phyloP scores from a whole-genome alignment of 2,888 invertebrate species.

The Microctonus hyperodae region DNA sequence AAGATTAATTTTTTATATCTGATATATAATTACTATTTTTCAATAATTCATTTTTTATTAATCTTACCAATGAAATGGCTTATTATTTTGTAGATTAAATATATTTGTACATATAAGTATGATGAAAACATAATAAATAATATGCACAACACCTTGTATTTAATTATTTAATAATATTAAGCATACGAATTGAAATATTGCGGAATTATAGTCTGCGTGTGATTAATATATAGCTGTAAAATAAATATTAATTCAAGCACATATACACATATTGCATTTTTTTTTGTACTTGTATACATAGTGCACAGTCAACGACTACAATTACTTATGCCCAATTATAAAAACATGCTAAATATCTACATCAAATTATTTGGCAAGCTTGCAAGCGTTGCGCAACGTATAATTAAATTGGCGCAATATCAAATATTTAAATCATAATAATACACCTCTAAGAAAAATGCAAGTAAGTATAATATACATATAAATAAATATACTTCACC shows the following conservation, averaged over 20 bases:
- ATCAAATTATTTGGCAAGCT: background rate
- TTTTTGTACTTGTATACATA: background rate
- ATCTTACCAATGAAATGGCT: background rate
- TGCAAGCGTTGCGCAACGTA: background rate
- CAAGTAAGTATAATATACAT: background rate
- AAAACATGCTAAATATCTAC: background rate
- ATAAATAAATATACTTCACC: background rate
- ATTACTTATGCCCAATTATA: background rate
- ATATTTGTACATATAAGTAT: background rate
- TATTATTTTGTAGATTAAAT: background rate
- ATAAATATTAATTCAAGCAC: background rate
- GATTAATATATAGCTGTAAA: background rate
- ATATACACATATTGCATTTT: background rate
- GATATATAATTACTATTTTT: background rate
- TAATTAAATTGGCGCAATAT: background rate
- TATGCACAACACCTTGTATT: background rate
- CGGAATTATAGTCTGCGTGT: background rate
- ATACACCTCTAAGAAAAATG: too few relatives aligned
- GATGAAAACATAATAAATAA: background rate
- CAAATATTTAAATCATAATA: background rate
- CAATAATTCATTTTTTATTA: background rate
- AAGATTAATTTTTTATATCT: background rate
- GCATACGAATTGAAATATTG: background rate
- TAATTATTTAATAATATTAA: background rate
- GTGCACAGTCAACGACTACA: background rate